Percentiles rank a stretch among this genome's conserved stretches.
These are phyloP conservation scores for Dicranocentrus wangi DNA, from an alignment of 2,888 invertebrate species.

Conservation along the genomic window DNA sequence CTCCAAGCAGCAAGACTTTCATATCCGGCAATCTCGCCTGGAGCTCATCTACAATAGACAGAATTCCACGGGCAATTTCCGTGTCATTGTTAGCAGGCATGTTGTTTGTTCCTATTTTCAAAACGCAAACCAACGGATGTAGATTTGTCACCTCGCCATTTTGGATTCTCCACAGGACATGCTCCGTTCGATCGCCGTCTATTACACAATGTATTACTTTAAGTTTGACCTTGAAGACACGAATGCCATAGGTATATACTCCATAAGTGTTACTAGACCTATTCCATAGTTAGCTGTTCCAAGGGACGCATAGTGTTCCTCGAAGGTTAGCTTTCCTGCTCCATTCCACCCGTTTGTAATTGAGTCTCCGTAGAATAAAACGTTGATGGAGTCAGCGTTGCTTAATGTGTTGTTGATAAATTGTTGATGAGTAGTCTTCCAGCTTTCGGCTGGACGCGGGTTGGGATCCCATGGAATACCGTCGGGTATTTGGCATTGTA, in stretches of 20 bases:
- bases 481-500: too few relatives aligned
- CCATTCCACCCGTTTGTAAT: slow-evolving; percentile 68
- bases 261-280: too few relatives aligned
- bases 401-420: slow-evolving; percentile 57
- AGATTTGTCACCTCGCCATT: slow-evolving; percentile 77
- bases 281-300: slow-evolving; percentile 74
- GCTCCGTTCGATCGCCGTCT: slow-evolving; percentile 77
- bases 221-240: too few relatives aligned
- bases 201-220: too few relatives aligned
- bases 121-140: slow-evolving; percentile 77
- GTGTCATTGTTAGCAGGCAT: slow-evolving; percentile 75
- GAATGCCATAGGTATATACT: too few relatives aligned
- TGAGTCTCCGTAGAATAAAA: slow-evolving; percentile 71
- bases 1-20: slow-evolving; percentile 60
- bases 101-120: slow-evolving; percentile 77
- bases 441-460: not conserved
- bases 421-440: not conserved
- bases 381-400: slow-evolving; percentile 62
- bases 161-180: slow-evolving; percentile 77
- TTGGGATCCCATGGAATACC: not conserved
- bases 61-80: slow-evolving; percentile 76
- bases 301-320: slow-evolving; percentile 65
- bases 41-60: slow-evolving; percentile 75
- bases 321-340: slow-evolving; percentile 49
- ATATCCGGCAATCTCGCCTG: slow-evolving; percentile 62